Base-by-base conservation (phyloP, 2,888 invertebrate species). In the Meiosimyza decipiens region DNA sequence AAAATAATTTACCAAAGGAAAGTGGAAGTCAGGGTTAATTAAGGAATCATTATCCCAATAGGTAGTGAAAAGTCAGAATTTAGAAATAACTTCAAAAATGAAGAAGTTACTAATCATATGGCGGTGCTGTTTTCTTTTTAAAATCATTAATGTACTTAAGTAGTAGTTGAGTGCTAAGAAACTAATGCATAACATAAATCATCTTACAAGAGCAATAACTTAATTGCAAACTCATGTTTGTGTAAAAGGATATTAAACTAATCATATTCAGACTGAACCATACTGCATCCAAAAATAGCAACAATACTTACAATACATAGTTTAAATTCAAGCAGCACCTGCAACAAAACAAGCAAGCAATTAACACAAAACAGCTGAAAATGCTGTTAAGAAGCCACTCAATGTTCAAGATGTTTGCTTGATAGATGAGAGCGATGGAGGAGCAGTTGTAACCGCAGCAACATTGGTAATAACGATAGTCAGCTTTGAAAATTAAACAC, bases 191-290 rank as follows among this genome's bases (percentile, higher is more conserved):
- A 69, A 69, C 69, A 60, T 50, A 69, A 69, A 69, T 69, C 69
- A 69, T 70, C 18, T 40, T 47, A 52, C 71, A 71, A 49, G 70
- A 77, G 78, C 80, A 83, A 81, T 82, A 81, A 81, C 80, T 82
- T 82, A 82, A 82, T 83, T 82, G 83, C 82, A 81, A 80, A 83
- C 81, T 83, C 82, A 80, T 82, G 82, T 81, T 80, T 79, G 78
- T 60, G 60, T 62, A 72, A 13, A 63, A 59, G 64, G 64, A 71
- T 64, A 51, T 51, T 57, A 49, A 71, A 16, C 55, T 28, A 57
- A 57, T 28, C 57, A 57, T 28, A 57, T 22, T 57, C 18, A 16
- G 57, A 28, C 22, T 57, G 11, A 47, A 33, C 16, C 15, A 28
- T 15, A 11, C 33, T 28, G 13, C 47, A 52, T 33, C 64, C n/a